phyloP scores from a whole-genome alignment of 2,888 invertebrate genomes.

The Cephonodes hylas region DNA sequence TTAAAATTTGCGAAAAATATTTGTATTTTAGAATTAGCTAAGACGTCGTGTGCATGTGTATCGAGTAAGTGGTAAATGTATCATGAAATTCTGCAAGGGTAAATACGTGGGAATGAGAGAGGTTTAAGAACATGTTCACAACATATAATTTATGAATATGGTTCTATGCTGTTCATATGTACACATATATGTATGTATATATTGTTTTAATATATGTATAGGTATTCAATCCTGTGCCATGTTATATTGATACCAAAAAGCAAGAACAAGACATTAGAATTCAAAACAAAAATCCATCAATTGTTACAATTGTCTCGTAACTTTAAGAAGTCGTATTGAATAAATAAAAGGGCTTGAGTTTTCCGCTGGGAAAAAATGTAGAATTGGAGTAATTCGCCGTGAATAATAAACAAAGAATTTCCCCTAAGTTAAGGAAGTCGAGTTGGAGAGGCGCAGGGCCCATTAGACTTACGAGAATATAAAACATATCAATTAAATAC shows the following conservation, averaged over 20 bases:
- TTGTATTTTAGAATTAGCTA: background rate
- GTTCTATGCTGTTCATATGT: no score
- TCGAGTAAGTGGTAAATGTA: no score
- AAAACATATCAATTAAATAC: slow-evolving; percentile 52
- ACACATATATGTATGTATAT: no score
- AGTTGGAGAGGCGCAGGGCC: slow-evolving; percentile 39
- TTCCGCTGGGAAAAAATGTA: slow-evolving; percentile 58
- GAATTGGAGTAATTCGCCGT: slow-evolving; percentile 65
- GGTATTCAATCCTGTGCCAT: no score
- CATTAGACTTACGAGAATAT: slow-evolving; percentile 48
- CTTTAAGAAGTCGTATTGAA: slow-evolving; percentile 60
- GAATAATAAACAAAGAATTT: slow-evolving; percentile 73
- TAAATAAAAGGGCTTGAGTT: slow-evolving; percentile 65
- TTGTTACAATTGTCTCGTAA: slow-evolving; percentile 43
- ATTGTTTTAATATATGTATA: no score
- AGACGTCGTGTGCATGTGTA: no score
- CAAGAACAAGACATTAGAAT: background rate
- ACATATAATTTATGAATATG: no score
- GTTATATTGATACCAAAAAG: background rate
- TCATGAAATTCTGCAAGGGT: no score
- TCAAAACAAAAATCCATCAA: background rate
- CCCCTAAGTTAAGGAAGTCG: slow-evolving; percentile 45
- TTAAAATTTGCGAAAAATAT: background rate
- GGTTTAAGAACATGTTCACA: background rate
- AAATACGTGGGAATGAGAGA: background rate